These are phyloP conservation scores for Seriola quinqueradiata DNA, from an alignment of 2,113 vertebrate genomes.

Conservation along the genomic window DNA sequence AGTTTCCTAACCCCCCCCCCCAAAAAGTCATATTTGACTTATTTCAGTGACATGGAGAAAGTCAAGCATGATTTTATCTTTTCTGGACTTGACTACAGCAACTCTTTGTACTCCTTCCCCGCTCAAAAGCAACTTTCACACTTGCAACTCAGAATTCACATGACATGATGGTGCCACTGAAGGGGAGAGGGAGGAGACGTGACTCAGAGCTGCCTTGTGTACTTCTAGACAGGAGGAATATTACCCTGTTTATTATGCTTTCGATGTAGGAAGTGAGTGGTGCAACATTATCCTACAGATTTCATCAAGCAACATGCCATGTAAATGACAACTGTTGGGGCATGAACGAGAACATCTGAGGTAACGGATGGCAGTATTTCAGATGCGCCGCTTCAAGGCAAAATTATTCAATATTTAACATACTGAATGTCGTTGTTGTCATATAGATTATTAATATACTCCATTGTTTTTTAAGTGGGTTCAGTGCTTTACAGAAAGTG, in stretches of 20 bases:
- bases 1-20: no score
- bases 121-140: not conserved
- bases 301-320: not conserved
- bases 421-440: not conserved
- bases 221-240: not conserved
- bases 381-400: not conserved
- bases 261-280: not conserved
- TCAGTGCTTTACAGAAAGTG: not conserved
- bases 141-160: not conserved
- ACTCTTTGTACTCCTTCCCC: not conserved
- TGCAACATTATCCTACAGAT: slow-evolving; percentile 8
- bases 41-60: not conserved
- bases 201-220: not conserved
- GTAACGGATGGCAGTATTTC: not conserved
- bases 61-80: slow-evolving; percentile 26
- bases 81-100: not conserved
- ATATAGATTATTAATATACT: not conserved
- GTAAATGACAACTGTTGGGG: not conserved
- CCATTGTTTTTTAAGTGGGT: not conserved
- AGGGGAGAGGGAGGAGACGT: not conserved
- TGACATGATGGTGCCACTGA: not conserved
- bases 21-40: not conserved
- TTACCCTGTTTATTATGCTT: not conserved
- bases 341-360: not conserved
- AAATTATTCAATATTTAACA: not conserved